Conservation (phyloP, 2,113 vertebrate genomes). For the Dasyprocta punctata region DNA sequence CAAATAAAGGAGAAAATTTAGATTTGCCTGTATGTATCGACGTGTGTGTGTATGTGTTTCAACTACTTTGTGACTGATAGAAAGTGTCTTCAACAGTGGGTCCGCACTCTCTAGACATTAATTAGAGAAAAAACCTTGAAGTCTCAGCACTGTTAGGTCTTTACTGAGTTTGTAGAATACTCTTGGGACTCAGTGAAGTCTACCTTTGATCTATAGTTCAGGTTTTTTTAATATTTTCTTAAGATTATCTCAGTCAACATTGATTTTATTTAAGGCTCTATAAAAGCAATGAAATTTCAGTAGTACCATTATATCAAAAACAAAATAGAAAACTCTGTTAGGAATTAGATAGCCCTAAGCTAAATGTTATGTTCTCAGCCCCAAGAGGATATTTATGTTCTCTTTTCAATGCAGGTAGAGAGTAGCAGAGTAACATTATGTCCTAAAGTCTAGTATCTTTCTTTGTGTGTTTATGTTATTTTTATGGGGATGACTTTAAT, state of each 20-base stretch:
- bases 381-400: neutral
- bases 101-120: neutral
- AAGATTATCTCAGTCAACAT: conserved; percentile 18
- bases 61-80: neutral
- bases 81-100: neutral
- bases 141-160: neutral
- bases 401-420: neutral
- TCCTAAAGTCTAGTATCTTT: neutral
- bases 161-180: neutral
- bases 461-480: neutral
- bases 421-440: neutral
- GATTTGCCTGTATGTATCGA: neutral
- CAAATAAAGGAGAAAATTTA: conserved; percentile 1
- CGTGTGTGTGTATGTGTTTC: neutral
- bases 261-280: conserved; percentile 34
- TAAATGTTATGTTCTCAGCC: neutral
- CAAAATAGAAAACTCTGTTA: neutral
- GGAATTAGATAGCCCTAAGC: neutral
- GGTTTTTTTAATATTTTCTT: conserved; percentile 26
- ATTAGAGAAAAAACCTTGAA: neutral
- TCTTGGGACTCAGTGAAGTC: neutral
- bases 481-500: neutral
- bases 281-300: neutral
- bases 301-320: neutral
- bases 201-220: neutral